phyloP scores from a whole-genome alignment of 2,113 vertebrate genomes.

The Pelvicachromis taeniatus region DNA sequence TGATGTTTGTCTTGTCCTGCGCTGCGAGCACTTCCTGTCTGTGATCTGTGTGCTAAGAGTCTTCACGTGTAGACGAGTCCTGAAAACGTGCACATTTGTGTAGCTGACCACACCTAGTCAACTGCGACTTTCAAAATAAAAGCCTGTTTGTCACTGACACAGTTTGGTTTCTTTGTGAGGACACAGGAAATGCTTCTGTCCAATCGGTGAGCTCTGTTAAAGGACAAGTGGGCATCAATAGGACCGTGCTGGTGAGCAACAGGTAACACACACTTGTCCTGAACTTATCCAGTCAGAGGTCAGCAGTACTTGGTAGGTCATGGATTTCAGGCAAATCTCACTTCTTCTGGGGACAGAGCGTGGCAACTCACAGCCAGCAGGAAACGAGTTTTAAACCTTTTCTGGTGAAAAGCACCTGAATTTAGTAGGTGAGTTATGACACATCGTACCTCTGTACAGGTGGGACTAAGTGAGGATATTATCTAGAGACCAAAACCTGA shows the following conservation, averaged over 20 bases:
- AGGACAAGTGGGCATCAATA: accelerated
- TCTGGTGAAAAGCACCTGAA: not conserved
- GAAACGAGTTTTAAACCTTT: accelerated
- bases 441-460: not conserved
- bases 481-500: too few species aligned
- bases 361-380: accelerated
- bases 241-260: conserved; percentile 43
- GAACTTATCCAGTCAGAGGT: not conserved
- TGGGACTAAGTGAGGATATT: too few species aligned
- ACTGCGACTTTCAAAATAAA: conserved; percentile 56
- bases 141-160: conserved; percentile 20
- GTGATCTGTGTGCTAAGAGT: conserved; percentile 8
- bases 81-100: conserved; percentile 1
- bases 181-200: not conserved
- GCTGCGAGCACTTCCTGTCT: conserved; percentile 49
- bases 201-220: not conserved
- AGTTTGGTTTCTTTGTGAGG: not conserved
- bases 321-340: not conserved
- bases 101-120: not conserved
- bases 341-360: not conserved
- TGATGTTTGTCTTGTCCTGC: not conserved
- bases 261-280: not conserved
- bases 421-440: not conserved
- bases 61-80: not conserved
- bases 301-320: not conserved